phyloP scores from a whole-genome alignment of 1,140 invertebrate genomes.

The Diuraphis noxia region DNA sequence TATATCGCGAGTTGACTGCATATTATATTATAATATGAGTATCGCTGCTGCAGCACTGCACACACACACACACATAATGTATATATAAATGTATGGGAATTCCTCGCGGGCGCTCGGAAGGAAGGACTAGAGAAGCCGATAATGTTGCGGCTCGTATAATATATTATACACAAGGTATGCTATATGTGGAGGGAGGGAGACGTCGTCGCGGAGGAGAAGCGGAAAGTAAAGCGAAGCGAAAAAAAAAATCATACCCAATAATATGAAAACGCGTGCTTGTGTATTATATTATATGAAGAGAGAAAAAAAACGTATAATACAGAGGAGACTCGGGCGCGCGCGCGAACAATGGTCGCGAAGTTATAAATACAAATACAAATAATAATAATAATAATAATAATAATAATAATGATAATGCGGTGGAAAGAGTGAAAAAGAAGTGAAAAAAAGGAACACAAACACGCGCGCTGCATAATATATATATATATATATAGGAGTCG shows the following conservation, averaged over 20 bases:
- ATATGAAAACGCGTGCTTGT: background rate
- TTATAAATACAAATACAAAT: background rate
- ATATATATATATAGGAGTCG: slow-evolving; percentile 10
- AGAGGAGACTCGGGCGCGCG: background rate
- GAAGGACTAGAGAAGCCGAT: background rate
- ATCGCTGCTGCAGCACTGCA: background rate
- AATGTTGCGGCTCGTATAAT: background rate
- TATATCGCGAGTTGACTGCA: too few species aligned
- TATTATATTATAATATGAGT: background rate
- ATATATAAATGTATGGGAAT: background rate
- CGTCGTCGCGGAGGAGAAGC: background rate
- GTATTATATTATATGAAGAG: background rate
- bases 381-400: slow-evolving; percentile 18
- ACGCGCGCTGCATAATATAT: background rate
- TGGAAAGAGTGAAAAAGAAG: background rate
- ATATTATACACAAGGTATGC: too few species aligned
- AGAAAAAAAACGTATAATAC: background rate
- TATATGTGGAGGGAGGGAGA: background rate
- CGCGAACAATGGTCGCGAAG: slow-evolving; percentile 25
- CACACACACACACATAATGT: too few species aligned
- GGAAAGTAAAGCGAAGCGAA: background rate
- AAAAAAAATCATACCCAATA: background rate
- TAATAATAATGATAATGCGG: background rate
- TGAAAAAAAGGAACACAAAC: background rate
- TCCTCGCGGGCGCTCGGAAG: background rate